Conservation (phyloP, 2,113 vertebrate genomes). For the Cathartes aura region DNA sequence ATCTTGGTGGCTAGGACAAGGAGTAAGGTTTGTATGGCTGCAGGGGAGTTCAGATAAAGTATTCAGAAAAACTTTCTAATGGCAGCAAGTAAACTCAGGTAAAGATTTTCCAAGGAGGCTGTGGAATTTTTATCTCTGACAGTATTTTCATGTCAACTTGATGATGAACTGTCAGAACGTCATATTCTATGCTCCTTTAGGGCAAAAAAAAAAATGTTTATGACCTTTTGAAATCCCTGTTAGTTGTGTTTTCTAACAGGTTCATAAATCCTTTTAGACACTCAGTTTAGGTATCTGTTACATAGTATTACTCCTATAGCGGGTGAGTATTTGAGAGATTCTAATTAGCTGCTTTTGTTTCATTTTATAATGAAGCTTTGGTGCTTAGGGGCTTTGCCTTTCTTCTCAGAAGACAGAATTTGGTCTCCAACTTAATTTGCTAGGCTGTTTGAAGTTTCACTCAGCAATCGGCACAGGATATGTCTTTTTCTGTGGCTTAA, state of each 20-base stretch:
- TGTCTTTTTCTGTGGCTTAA: not conserved
- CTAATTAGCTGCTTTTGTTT: not conserved
- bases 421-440: not conserved
- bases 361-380: not conserved
- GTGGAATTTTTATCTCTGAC: not conserved
- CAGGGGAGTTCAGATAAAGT: not conserved
- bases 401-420: not conserved
- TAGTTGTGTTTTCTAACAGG: not conserved
- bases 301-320: rapidly evolving
- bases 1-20: not conserved
- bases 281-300: not conserved
- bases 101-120: not conserved
- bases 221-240: not conserved
- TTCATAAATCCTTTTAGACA: not conserved
- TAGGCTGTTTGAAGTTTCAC: not conserved
- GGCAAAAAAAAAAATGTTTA: not conserved
- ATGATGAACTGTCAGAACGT: not conserved
- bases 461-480: not conserved
- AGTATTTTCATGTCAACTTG: not conserved
- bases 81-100: not conserved
- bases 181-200: rapidly evolving
- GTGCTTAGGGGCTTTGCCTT: not conserved
- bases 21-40: not conserved
- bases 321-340: not conserved
- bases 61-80: not conserved